Percentiles rank a stretch among this genome's conserved stretches.
Evolutionary conservation across 2,113 vertebrate genomes (phyloP).

Genomic region (Egretta garzetta): DNA sequence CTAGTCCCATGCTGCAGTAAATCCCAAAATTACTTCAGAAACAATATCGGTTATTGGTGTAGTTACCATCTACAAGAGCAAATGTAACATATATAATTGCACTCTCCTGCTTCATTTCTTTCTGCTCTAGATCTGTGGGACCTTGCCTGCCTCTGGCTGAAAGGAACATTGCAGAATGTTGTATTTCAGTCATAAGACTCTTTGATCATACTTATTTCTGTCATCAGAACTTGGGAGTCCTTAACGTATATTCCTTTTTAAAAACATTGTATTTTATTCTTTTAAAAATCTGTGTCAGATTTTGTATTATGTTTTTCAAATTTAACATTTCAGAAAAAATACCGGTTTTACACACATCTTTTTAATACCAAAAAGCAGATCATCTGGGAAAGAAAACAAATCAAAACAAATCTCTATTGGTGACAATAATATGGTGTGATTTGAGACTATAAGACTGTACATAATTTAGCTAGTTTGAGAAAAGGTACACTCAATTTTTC

Average conservation of each 20-base stretch:
- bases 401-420: not conserved
- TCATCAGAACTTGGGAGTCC: not conserved
- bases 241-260: not conserved
- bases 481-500: not conserved
- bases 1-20: not conserved
- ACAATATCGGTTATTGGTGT: not conserved
- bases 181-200: not conserved
- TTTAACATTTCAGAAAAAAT: not conserved
- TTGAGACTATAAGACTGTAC: not conserved
- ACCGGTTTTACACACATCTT: not conserved
- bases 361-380: not conserved
- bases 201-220: not conserved
- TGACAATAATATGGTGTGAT: not conserved
- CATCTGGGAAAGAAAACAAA: not conserved
- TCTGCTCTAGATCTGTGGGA: not conserved
- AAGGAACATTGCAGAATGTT: not conserved
- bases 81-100: not conserved
- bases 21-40: not conserved
- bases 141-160: not conserved
- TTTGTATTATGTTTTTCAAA: not conserved
- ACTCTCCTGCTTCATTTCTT: not conserved
- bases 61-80: not conserved
- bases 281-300: not conserved
- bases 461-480: not conserved
- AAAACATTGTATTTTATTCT: not conserved